Conservation (phyloP, 2,113 vertebrate genomes). For the Urocynchramus pylzowi region DNA sequence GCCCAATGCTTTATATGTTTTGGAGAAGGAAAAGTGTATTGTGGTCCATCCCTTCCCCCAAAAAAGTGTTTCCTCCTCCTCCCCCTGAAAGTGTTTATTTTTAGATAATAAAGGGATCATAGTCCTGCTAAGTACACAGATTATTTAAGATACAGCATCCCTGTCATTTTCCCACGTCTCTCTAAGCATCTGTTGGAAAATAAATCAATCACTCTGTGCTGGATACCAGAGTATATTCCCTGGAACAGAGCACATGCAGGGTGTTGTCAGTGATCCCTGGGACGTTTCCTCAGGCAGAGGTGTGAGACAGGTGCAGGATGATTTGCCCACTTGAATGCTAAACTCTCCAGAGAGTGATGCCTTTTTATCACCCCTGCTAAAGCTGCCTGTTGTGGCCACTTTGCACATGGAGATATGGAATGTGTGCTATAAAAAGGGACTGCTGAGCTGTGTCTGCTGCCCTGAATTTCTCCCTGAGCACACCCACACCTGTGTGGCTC, state of each 20-base stretch:
- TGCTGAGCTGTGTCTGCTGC: background rate
- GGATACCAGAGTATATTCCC: background rate
- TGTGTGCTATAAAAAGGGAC: background rate
- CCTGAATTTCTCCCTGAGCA: background rate
- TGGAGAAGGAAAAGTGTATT: background rate
- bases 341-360: background rate
- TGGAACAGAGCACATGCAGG: background rate
- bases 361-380: background rate
- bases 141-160: background rate
- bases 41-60: background rate
- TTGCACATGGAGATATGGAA: background rate
- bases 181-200: background rate
- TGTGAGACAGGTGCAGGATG: background rate
- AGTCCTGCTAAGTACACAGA: background rate
- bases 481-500: background rate
- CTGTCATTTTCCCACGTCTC: background rate
- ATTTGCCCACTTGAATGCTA: background rate
- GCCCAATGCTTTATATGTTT: background rate
- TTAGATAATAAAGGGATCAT: background rate
- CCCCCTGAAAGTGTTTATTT: background rate
- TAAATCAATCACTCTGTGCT: background rate
- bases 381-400: background rate
- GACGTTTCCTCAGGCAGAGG: background rate
- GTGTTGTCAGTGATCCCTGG: background rate
- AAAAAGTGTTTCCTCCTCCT: background rate